Conservation (phyloP, 2,797 vertebrate genomes). For the Lateolabrax maculatus region DNA sequence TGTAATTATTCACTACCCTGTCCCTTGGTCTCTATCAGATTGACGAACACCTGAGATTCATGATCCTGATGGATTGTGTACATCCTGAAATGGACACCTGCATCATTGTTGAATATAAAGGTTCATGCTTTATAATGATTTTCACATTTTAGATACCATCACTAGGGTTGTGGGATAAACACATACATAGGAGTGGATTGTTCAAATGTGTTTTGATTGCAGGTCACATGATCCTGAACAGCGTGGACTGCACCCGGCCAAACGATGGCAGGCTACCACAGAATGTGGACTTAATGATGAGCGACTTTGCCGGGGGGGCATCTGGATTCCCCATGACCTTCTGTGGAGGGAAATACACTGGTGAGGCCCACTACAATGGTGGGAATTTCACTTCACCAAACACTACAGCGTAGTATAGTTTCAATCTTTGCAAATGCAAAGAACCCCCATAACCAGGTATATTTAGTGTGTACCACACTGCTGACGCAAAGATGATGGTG, state of each 20-base stretch:
- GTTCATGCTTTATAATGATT: constrained; percentile 50
- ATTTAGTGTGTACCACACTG: not conserved
- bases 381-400: not conserved
- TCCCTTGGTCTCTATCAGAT: constrained; percentile 70
- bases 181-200: not conserved
- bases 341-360: constrained; percentile 85
- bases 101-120: constrained; percentile 90
- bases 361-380: constrained; percentile 65
- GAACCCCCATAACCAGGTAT: not conserved
- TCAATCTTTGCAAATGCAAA: not conserved
- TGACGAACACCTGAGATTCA: constrained; percentile 85
- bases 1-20: not conserved
- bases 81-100: constrained; percentile 91
- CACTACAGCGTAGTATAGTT: not conserved
- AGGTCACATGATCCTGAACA: constrained; percentile 90
- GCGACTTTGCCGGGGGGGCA: constrained; percentile 89
- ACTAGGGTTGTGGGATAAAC: not conserved
- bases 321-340: constrained; percentile 91
- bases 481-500: not conserved
- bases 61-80: constrained; percentile 89
- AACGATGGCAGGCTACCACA: constrained; percentile 85
- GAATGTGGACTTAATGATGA: constrained; percentile 87
- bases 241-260: constrained; percentile 88
- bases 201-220: not conserved
- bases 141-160: not conserved